phyloP scores from a whole-genome alignment of 2,797 vertebrate genomes.

The Emys orbicularis region DNA sequence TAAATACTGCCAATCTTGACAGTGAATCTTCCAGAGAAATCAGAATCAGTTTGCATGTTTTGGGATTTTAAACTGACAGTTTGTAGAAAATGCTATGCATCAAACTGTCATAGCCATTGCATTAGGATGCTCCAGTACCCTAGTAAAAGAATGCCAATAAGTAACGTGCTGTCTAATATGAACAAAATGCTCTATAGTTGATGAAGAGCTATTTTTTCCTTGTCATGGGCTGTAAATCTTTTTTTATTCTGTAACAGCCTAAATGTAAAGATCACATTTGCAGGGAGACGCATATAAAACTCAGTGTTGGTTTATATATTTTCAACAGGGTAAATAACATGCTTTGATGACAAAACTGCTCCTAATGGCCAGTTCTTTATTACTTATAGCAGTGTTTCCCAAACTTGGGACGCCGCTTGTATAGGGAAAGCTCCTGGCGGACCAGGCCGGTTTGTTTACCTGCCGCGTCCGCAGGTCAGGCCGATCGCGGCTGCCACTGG shows the following conservation, averaged over 20 bases:
- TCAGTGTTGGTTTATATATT: constrained; percentile 19
- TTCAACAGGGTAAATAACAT: not conserved
- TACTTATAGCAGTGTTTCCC: not conserved
- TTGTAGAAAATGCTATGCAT: not conserved
- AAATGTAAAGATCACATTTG: constrained; percentile 33
- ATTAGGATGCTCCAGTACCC: not conserved
- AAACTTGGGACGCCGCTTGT: too few species aligned
- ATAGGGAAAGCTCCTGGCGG: too few species aligned
- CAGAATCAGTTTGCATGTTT: not conserved
- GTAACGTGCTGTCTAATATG: not conserved
- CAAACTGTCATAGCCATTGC: accelerated
- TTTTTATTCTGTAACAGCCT: not conserved
- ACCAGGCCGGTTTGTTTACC: too few species aligned
- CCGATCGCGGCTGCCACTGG: too few species aligned
- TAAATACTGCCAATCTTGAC: not conserved
- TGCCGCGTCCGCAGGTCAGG: too few species aligned
- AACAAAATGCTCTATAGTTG: not conserved
- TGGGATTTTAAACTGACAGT: not conserved
- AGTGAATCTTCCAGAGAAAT: not conserved
- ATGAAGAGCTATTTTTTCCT: not conserved
- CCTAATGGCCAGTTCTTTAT: not conserved
- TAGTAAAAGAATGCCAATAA: not conserved
- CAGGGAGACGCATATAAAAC: not conserved
- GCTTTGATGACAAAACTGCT: constrained; percentile 1
- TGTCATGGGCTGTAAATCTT: not conserved